Percentiles rank a stretch among this genome's conserved stretches.
These are phyloP conservation scores for Eubasilissa splendida DNA, from an alignment of 2,888 invertebrate genomes.

Conservation along the genomic window DNA sequence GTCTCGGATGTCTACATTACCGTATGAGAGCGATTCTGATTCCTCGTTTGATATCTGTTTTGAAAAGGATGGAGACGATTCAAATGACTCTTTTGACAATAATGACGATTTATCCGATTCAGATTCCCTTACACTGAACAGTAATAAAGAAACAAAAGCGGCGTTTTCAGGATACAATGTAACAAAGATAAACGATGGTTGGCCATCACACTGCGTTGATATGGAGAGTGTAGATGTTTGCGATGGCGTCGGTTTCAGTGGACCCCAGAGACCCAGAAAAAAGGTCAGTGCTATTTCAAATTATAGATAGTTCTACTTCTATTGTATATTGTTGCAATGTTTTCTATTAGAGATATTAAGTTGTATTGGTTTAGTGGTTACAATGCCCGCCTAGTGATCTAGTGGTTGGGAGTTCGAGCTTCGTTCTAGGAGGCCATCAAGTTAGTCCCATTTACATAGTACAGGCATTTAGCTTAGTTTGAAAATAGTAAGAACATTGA, in stretches of 20 bases:
- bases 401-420: too few species aligned
- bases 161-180: slow-evolving; percentile 35
- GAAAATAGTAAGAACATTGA: too few species aligned
- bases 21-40: slow-evolving; percentile 74
- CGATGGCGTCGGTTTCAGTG: not conserved
- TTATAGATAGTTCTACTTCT: not conserved
- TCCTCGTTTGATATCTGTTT: slow-evolving; percentile 74
- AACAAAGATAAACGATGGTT: slow-evolving; percentile 11
- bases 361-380: too few species aligned
- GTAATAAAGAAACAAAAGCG: slow-evolving; percentile 46
- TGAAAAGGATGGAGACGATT: slow-evolving; percentile 66
- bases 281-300: slow-evolving; percentile 28
- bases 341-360: too few species aligned
- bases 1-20: slow-evolving; percentile 1
- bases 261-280: not conserved
- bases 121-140: slow-evolving; percentile 59
- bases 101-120: slow-evolving; percentile 60
- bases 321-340: too few species aligned
- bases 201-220: too few species aligned
- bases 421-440: too few species aligned
- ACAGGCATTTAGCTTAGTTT: too few species aligned
- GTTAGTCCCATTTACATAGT: too few species aligned
- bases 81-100: slow-evolving; percentile 65
- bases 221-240: not conserved
- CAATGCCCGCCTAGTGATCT: too few species aligned